Base-by-base conservation (phyloP, 1,140 invertebrate genomes). In the Lepidurus apus region DNA sequence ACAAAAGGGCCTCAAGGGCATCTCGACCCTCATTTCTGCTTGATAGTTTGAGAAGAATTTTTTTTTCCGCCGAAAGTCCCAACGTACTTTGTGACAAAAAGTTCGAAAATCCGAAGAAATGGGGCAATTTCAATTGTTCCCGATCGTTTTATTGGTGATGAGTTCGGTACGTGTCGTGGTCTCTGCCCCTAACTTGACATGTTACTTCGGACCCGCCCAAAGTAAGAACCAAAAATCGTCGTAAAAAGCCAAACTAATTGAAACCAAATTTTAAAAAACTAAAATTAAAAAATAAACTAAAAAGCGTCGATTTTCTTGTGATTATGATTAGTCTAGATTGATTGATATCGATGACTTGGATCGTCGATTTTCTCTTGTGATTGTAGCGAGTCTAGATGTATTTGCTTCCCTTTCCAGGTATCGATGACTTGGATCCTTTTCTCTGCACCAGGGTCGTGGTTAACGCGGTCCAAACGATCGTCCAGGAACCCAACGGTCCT, bases 1-100 rank as follows among this genome's bases (percentile, higher is more conserved):
- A 65, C 53, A 65, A 65, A 65, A 65, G 53, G 53, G 21, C 53
- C 21, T 65, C 53, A 65, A 65, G 53, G 53, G 53, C 53, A 21
- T 65, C 21, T 65, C 21, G 8, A 21, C 13, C 53, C 53, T 65
- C 53, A 65, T n/a, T 65, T 65, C 17, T 21, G 8, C 53, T 21
- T 2, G 17, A 7, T 7, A 17, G 7, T 1, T 9, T 65, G 9
- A 21, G 53, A 13, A 17, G 53, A 65, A 65, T 5, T n/a, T 65
- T n/a, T n/a, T 7, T 65, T 65, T 9, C 1, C 13, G 21, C 53
- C 6, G 7, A 65, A 7, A 65, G 53, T 7, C 0, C 21, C 53
- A 13, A 65, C 13, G 21, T 7, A 21, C 53, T 65, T 65, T 7
- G 8, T 9, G 1, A 13, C 1, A 65, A 21, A 65, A 17, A 17